Evolutionary conservation across 2,888 invertebrate genomes (phyloP), one percentile per base, ranked within the genome.

Genomic region (Drosophila antonietae): DNA sequence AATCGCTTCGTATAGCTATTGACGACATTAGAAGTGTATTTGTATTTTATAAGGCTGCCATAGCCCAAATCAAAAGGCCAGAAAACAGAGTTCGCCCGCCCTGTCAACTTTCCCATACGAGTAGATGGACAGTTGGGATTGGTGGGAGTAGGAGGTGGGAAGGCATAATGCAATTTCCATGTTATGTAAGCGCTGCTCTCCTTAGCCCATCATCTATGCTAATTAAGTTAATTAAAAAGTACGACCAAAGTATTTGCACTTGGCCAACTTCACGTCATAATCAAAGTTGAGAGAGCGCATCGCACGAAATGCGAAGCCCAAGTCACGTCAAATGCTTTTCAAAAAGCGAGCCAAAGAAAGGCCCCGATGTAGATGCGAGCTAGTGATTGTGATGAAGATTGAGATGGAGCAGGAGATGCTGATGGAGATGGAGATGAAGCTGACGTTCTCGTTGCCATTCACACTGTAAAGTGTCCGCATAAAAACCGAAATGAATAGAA

Each of bases 231-330:
- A 84, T 84, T 84, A 84, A 84, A 87, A 84, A 84, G 84, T 82
- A 84, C 87, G 80, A 84, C 84, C 84, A 84, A 84, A 84, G 84
- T 87, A 84, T 84, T 84, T 84, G 87, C 84, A 84, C 84, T 84
- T 84, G 84, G 84, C 87, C 87, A 84, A 84, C 84, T 84, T 84
- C 87, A 87, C 75, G 87, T 84, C 87, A 84, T 82, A 87, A 87
- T 87, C 87, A 87, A 84, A 84, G 87, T 76, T 86, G 78, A 83
- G 35, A 35, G 33, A 83, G 83, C 85, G 73, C 77, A 77, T 73
- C 65, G n/a, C n/a, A n/a, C n/a, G n/a, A 47, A 61, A 56, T 68
- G 63, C 68, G 84, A 86, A 84, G 81, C 81, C 84, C 77, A 79
- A 83, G 83, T 86, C 83, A 84, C 83, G 84, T 84, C 87, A 84